Conservation (phyloP, 1,140 invertebrate species). For the Drosophila paulistorum region DNA sequence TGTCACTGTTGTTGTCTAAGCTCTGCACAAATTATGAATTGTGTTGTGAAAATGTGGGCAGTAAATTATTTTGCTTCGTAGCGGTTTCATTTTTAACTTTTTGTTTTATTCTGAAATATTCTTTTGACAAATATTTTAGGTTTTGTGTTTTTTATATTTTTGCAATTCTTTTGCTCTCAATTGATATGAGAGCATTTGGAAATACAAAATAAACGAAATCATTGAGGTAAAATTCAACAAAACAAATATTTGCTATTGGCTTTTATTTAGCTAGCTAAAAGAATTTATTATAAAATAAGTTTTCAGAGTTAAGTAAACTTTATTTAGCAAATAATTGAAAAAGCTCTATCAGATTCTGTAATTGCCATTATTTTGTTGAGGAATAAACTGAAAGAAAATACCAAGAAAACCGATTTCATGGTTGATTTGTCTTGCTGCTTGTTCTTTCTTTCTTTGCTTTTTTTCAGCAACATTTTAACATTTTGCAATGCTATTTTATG, state of each 20-base stretch:
- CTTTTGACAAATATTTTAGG: not conserved
- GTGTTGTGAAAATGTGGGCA: conserved; percentile 50
- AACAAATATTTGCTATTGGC: not conserved
- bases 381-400: not conserved
- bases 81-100: not conserved
- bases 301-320: not conserved
- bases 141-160: not conserved
- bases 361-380: not conserved
- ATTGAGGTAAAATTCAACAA: conserved; percentile 2
- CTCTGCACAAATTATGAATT: conserved; percentile 56
- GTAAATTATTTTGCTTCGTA: conserved; percentile 1
- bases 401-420: not conserved
- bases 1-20: conserved; percentile 17
- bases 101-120: not conserved
- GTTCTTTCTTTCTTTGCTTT: not conserved
- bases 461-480: not conserved
- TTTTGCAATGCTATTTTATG: not conserved
- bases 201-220: not conserved
- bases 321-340: not conserved
- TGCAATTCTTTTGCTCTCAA: not conserved
- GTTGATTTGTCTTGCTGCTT: not conserved
- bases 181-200: not conserved
- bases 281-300: not conserved
- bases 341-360: not conserved
- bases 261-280: not conserved